These are phyloP conservation scores for Spatula clypeata DNA, from an alignment of 2,797 vertebrate species.

Conservation along the genomic window DNA sequence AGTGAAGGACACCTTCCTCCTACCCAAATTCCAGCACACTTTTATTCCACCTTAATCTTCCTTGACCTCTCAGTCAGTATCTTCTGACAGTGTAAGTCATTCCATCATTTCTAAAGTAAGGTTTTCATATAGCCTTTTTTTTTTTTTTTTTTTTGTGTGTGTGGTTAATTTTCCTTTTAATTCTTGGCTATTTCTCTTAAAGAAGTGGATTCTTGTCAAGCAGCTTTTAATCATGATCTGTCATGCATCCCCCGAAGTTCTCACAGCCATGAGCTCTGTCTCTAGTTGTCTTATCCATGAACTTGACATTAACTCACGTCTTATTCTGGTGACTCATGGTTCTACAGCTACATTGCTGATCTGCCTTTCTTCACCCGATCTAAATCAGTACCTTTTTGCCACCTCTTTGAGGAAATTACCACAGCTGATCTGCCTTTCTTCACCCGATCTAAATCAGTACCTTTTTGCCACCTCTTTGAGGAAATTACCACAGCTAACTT, in stretches of 20 bases:
- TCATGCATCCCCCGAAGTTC: not conserved
- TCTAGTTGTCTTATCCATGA: not conserved
- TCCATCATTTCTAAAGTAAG: not conserved
- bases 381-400: not conserved
- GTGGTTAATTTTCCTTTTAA: not conserved
- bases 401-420: not conserved
- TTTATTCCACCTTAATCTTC: not conserved
- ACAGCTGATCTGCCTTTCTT: not conserved
- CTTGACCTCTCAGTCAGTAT: not conserved
- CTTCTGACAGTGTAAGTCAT: not conserved
- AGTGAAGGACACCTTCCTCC: not conserved
- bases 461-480: not conserved
- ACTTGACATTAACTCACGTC: not conserved
- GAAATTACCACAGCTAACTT: not conserved
- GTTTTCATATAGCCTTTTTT: not conserved
- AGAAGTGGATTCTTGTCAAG: not conserved
- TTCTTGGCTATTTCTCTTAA: not conserved
- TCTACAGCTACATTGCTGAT: not conserved
- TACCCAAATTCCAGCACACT: not conserved
- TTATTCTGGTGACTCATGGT: not conserved
- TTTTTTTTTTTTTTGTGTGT: not conserved
- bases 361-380: not conserved
- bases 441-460: not conserved
- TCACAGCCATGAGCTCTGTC: not conserved
- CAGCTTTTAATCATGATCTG: not conserved